Percentiles rank a stretch among this genome's conserved stretches.
Conservation (phyloP, 2,888 invertebrate species). For the Zygothrica quintamaculata region DNA sequence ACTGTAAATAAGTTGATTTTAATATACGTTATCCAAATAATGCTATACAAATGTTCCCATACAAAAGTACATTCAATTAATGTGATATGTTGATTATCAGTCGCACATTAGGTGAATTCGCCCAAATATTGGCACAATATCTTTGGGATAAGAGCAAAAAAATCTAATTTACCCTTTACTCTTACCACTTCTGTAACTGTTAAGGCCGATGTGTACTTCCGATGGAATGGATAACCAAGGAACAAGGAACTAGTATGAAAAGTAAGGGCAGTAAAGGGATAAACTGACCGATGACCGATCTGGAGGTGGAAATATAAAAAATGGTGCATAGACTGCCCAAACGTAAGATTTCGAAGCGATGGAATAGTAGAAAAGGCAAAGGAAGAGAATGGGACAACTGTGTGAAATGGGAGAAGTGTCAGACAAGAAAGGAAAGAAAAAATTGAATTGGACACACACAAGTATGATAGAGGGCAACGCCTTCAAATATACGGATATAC, state of each 20-base stretch:
- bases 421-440: conserved; percentile 10
- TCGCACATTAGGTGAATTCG: too few species aligned
- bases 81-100: too few species aligned
- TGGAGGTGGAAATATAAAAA: conserved; percentile 60
- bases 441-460: conserved; percentile 32
- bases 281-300: conserved; percentile 3
- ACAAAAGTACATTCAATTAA: too few species aligned
- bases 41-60: too few species aligned
- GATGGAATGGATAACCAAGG: background rate
- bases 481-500: conserved; percentile 12
- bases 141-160: too few species aligned
- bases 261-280: conserved; percentile 39
- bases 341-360: conserved; percentile 67
- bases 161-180: too few species aligned
- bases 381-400: conserved; percentile 24
- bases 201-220: conserved; percentile 27
- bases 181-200: too few species aligned
- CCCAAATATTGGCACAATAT: too few species aligned
- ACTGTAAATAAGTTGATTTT: too few species aligned
- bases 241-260: conserved; percentile 31
- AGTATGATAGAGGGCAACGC: conserved; percentile 25
- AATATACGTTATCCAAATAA: too few species aligned
- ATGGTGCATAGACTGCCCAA: conserved; percentile 64
- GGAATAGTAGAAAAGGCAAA: conserved; percentile 50
- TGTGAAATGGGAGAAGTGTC: conserved; percentile 13